Evolutionary conservation across 2,797 vertebrate species (phyloP), one percentile per base, ranked within the genome.

Genomic region (Pachyuromys duprasi): DNA sequence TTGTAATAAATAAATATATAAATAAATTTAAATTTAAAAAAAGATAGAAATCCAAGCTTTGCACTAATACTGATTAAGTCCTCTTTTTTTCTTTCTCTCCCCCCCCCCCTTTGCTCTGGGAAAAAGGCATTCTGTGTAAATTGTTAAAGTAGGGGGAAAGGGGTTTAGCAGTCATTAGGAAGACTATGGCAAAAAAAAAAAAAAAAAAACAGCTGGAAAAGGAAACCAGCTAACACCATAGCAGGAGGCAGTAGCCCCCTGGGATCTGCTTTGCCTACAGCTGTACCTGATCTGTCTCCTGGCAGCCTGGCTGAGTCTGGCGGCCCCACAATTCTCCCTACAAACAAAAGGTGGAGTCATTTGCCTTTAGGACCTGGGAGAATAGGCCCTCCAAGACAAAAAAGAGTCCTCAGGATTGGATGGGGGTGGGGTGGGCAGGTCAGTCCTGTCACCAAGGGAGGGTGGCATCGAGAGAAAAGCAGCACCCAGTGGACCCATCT

Each of bases 341-440:
- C 36, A 31, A 42, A 60, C 12, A 39, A 80, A 79, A 39, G 1
- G 33, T 60, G n/a, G 42, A 7, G 0, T 0, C 9, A 8, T 31
- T 5, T 39, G 63, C 65, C 86, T 60, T 45, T 82, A 60, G 83
- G 65, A 39, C 2, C 63, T 22, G 26, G 3, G 60, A 72, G 55
- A 53, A 83, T 63, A 45, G 57, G 39, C 53, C 8, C 1, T 39
- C n/a, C 57, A 53, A 63, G 33, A 75, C 33, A 26, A 83, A 94
- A 89, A 65, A 42, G 49, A 20, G 36, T n/a, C 67, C 22, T 24
- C 28, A 3, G 57, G 11, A 22, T 49, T 2, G 7, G 63, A n/a
- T n/a, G 49, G 17, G 39, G 0, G 15, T 17, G n/a, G 5, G 13
- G 15, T 3, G 4, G n/a, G n/a, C n/a, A n/a, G n/a, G n/a, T 28